phyloP scores from a whole-genome alignment of 2,888 invertebrate species.

The Machimus atricapillus region DNA sequence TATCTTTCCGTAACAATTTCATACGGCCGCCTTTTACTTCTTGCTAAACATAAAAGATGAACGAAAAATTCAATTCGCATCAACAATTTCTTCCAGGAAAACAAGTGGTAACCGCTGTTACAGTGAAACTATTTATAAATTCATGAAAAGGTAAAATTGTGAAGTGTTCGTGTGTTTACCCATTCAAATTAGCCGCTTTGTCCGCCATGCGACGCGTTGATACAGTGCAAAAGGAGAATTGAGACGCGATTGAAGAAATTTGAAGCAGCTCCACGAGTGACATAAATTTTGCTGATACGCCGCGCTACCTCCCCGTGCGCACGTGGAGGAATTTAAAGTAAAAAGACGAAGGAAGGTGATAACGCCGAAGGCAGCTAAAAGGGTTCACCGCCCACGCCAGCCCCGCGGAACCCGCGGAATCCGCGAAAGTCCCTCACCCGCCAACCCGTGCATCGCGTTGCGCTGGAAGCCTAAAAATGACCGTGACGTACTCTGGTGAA shows the following conservation, averaged over 20 bases:
- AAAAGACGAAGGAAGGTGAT: neutral
- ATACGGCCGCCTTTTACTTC: neutral
- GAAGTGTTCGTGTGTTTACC: neutral
- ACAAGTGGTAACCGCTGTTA: neutral
- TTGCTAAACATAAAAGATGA: neutral
- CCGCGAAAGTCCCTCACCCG: neutral
- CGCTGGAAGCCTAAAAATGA: constrained; percentile 64
- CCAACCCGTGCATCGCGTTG: neutral
- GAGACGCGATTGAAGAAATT: neutral
- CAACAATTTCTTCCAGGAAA: neutral
- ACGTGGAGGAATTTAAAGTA: constrained; percentile 18
- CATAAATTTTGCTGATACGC: constrained; percentile 11
- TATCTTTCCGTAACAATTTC: neutral
- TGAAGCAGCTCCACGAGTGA: neutral
- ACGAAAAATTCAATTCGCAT: neutral
- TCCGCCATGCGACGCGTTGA: neutral
- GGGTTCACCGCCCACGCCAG: constrained; percentile 2
- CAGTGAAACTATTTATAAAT: constrained; percentile 9
- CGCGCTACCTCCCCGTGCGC: neutral
- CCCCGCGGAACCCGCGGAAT: neutral
- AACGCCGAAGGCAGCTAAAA: neutral
- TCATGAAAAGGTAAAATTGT: neutral
- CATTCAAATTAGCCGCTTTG: constrained; percentile 1
- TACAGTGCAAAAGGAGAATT: neutral
- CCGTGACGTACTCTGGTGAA: constrained; percentile 88